These are phyloP conservation scores for Etia nguti DNA, from an alignment of 2,113 vertebrate genomes.

Conservation along the genomic window DNA sequence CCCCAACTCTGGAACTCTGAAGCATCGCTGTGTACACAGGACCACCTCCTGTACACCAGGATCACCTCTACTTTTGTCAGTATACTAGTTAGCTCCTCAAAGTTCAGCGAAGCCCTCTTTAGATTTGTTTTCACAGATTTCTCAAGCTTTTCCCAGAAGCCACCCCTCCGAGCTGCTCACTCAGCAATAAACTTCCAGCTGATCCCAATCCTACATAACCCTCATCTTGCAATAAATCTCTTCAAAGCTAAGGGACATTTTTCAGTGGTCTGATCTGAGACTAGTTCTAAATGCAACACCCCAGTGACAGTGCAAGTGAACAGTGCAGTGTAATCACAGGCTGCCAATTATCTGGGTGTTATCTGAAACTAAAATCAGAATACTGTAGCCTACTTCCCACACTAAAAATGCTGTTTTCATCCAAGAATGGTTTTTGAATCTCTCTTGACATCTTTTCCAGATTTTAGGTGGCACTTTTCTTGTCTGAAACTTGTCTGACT, in stretches of 20 bases:
- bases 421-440: not conserved
- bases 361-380: not conserved
- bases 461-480: accelerated
- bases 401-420: not conserved
- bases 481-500: not conserved
- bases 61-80: not conserved
- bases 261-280: not conserved
- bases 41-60: too few relatives aligned
- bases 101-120: not conserved
- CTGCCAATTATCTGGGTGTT: not conserved
- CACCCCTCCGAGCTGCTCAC: not conserved
- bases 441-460: not conserved
- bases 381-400: not conserved
- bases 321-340: not conserved
- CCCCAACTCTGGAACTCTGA: not conserved
- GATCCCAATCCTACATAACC: not conserved
- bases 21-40: not conserved
- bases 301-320: not conserved
- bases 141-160: not conserved
- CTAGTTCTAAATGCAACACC: accelerated
- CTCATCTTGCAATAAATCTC: not conserved
- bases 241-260: not conserved
- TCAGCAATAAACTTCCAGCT: not conserved
- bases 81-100: not conserved
- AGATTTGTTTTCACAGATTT: not conserved